These are phyloP conservation scores for Balaeniceps rex DNA, from an alignment of 2,113 vertebrate species.

Conservation along the genomic window DNA sequence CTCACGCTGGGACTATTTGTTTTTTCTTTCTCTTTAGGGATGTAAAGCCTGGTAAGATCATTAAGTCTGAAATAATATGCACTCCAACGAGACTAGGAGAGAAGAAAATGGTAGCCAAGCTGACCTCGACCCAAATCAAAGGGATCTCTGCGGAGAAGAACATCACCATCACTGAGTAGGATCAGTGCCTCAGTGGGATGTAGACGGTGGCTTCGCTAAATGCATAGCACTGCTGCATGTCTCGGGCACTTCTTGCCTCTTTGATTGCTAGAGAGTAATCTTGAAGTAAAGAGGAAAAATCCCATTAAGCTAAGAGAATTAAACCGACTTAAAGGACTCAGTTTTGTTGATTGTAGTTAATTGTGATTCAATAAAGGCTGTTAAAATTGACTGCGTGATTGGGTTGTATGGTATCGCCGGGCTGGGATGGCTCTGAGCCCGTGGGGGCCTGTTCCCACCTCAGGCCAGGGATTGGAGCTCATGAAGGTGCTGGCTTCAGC, in stretches of 20 bases:
- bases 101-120: slow-evolving; percentile 65
- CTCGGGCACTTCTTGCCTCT: background rate
- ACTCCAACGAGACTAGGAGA: slow-evolving; percentile 32
- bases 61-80: slow-evolving; percentile 62
- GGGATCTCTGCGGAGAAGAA: slow-evolving; percentile 60
- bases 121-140: slow-evolving; percentile 60
- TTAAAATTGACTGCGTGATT: background rate
- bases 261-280: background rate
- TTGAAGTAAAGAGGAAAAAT: background rate
- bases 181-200: accelerated
- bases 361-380: slow-evolving; percentile 40
- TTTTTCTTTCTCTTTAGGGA: slow-evolving; percentile 17
- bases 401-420: background rate
- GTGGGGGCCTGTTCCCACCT: background rate
- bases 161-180: slow-evolving; percentile 22
- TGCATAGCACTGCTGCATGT: accelerated
- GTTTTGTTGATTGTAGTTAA: background rate
- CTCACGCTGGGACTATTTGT: background rate
- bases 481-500: background rate
- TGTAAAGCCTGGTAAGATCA: slow-evolving; percentile 45
- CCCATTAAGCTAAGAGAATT: background rate
- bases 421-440: background rate
- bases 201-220: background rate
- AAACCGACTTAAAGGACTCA: background rate
- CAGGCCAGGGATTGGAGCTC: accelerated